Evolutionary conservation across 2,888 invertebrate genomes (phyloP), one percentile per base, ranked within the genome.

Genomic region (Chrysolina americana): DNA sequence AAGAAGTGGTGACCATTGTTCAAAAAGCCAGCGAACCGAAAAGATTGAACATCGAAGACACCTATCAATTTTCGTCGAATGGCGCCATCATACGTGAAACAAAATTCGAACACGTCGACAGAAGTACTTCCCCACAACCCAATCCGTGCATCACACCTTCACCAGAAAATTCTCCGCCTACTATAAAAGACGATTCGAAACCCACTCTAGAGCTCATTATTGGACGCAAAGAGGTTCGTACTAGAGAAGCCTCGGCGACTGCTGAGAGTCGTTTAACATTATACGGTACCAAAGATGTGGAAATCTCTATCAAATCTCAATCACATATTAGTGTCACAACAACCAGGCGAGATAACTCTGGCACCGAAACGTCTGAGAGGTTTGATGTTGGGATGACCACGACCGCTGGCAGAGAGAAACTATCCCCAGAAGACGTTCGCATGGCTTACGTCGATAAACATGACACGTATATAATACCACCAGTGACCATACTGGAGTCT

Each of bases 301-400:
- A 90, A 85, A 90, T 90, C 74, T 90, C 90, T 15, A 90, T 90
- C 48, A 87, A 89, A 78, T 90, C 90, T 2, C 89, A 90, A 83
- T 90, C 90, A 10, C 89, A 89, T 79, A 90, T 90, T 76, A 90
- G 89, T 48, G 88, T 90, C 10, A 89, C 89, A 2, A 85, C 85
- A 2, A 88, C 87, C 3, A 84, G 87, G 71, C 86, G 88, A 50
- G 89, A 89, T 79, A 84, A 84, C 70, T 86, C 87, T 1, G 89
- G 89, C 8, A 86, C 85, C 48, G 89, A 89, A 83, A 89, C 89
- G 1, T 89, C 89, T 5, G 88, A 89, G 79, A 86, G 87, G 50
- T 89, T 89, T 62, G 89, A 89, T 80, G 89, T 89, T 44, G 89
- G 89, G 50, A 85, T 87, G 82, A 87, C 88, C 8, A 87, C 89